A percentile compares a stretch with the other conserved stretches of the same genome.
Evolutionary conservation across 2,888 invertebrate species (phyloP).

Genomic region (Biston stratarius): DNA sequence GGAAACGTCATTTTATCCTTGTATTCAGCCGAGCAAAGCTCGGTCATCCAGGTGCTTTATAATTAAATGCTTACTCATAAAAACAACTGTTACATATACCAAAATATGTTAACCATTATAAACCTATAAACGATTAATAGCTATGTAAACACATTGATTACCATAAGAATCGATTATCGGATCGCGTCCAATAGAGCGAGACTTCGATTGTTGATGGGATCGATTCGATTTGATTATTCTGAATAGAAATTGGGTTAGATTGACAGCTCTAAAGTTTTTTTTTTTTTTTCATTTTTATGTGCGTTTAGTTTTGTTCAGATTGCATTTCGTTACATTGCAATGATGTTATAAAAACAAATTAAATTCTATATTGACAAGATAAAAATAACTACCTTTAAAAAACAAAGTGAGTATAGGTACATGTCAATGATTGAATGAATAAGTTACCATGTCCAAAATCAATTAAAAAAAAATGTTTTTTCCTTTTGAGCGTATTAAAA

Average conservation of each 20-base stretch:
- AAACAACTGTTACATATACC: not conserved
- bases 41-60: no score
- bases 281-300: slow-evolving; percentile 11
- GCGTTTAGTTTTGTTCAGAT: not conserved
- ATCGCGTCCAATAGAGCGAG: slow-evolving; percentile 49
- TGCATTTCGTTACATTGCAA: not conserved
- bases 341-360: no score
- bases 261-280: slow-evolving; percentile 34
- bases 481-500: no score
- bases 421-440: no score
- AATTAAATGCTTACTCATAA: no score
- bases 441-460: no score
- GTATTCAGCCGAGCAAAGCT: no score
- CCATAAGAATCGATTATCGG: slow-evolving; percentile 62
- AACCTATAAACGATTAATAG: slow-evolving; percentile 30
- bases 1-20: no score
- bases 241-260: slow-evolving; percentile 51
- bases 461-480: no score
- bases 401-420: no score
- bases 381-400: no score
- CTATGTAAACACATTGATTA: slow-evolving; percentile 51
- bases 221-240: slow-evolving; percentile 53
- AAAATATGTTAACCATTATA: slow-evolving; percentile 11
- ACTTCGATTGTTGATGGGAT: slow-evolving; percentile 55
- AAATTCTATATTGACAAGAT: no score